A percentile compares a stretch with the other conserved stretches of the same genome.
Evolutionary conservation across 2,113 vertebrate genomes (phyloP).

Genomic region (Tautogolabrus adspersus): DNA sequence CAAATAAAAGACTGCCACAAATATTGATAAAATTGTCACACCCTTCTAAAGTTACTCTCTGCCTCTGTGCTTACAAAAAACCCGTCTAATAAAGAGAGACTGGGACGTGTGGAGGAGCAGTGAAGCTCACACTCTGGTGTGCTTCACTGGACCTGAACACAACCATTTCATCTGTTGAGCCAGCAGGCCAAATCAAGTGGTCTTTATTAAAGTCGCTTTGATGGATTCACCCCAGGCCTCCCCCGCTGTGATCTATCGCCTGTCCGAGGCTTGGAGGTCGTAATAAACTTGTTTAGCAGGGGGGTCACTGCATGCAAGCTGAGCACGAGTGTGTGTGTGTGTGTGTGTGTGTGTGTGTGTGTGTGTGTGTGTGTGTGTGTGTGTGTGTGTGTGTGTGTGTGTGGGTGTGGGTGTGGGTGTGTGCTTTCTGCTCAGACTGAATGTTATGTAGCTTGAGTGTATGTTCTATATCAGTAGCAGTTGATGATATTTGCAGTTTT

Average conservation of each 20-base stretch:
- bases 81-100: constrained; percentile 45
- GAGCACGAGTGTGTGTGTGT: constrained; percentile 8
- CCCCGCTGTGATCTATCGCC: constrained; percentile 76
- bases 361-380: constrained; percentile 3
- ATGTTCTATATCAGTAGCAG: constrained; percentile 1
- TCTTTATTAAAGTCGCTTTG: constrained; percentile 79
- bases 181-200: constrained; percentile 73
- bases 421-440: constrained; percentile 14
- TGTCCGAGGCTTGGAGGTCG: constrained; percentile 71
- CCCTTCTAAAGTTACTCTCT: constrained; percentile 5
- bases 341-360: background rate
- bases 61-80: constrained; percentile 56
- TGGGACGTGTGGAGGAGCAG: constrained; percentile 34
- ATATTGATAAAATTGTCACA: constrained; percentile 1
- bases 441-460: constrained; percentile 2
- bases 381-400: constrained; percentile 1
- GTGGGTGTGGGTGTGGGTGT: background rate
- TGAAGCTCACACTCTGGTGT: constrained; percentile 33
- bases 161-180: constrained; percentile 74
- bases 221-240: constrained; percentile 76
- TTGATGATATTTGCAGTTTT: constrained; percentile 51
- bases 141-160: constrained; percentile 75
- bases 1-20: constrained; percentile 7
- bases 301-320: constrained; percentile 57
- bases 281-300: constrained; percentile 79